phyloP scores from a whole-genome alignment of 2,113 vertebrate species.

The Coptodon bakossiorum region DNA sequence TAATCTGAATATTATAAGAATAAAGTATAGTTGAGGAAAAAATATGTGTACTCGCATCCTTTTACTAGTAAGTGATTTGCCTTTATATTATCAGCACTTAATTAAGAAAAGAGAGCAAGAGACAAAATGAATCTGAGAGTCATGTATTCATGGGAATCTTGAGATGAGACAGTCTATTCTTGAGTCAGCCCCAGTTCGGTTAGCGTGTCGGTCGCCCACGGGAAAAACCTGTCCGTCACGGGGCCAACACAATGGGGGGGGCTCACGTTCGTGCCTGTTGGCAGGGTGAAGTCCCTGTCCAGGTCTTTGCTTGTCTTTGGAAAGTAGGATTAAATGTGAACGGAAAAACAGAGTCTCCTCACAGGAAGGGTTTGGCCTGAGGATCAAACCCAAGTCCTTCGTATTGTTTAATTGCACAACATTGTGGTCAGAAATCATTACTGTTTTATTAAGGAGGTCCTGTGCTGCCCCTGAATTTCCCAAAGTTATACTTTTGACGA shows the following conservation, averaged over 20 bases:
- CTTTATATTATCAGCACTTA: background rate
- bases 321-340: conserved; percentile 42
- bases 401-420: conserved; percentile 19
- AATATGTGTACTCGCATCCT: background rate
- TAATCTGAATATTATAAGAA: background rate
- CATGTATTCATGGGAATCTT: background rate
- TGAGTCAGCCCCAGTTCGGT: background rate
- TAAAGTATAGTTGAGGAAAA: background rate
- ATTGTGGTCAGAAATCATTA: conserved; percentile 11
- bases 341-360: conserved; percentile 22
- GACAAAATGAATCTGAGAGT: background rate
- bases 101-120: background rate
- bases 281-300: background rate
- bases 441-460: background rate
- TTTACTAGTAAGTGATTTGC: background rate
- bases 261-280: background rate
- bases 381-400: background rate
- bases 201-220: background rate
- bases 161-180: background rate
- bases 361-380: conserved; percentile 18
- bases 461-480: background rate
- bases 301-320: conserved; percentile 41
- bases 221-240: conserved; percentile 13
- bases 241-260: background rate
- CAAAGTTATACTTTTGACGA: background rate